Evolutionary conservation across 2,797 vertebrate species (phyloP), one percentile per base, ranked within the genome.

Genomic region (Enteromius unitaeniatus): DNA sequence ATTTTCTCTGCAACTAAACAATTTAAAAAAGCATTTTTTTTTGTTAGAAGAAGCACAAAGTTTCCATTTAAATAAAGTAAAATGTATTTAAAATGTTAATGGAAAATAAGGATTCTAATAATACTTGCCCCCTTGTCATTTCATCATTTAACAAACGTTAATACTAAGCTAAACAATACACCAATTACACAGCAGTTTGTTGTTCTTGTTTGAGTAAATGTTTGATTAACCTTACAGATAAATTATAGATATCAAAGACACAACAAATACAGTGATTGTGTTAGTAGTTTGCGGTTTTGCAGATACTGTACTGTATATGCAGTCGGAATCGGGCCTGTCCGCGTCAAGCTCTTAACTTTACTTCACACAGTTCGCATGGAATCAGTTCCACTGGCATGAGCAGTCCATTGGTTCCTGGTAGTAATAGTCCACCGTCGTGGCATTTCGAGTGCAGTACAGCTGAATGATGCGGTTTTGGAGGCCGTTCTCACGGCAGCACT

Each of bases 311-410:
- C 53, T 21, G 68, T 76, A 26, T 51, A 68, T 77, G 79, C 49
- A 75, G 76, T 82, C 42, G 75, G 70, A 84, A 23, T 65, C 45
- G 45, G 79, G 55, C 49, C 81, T 40, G 37, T 77, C 55, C 64
- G 73, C 64, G 53, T 76, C 70, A 78, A 60, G 34, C 67, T 58
- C 31, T 76, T 60, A 82, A 37, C 55, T 28, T 34, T 84, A 78
- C 73, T 73, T 26, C 73, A 81, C 51, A 65, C 81, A 19, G 51
- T 68, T 74, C 40, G 58, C 51, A 49, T 53, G 51, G 60, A 28
- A 21, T 96, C 93, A 99, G 91, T 96, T 99, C 98, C 98, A 99
- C 34, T 97, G 97, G 92, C 98, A 99, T 0, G 97, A 97, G 87
- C 98, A 99, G 91, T 98, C 97, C 88, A 94, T 88, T 9, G 98